A percentile compares a stretch with the other conserved stretches of the same genome.
Conservation (phyloP, 2,888 invertebrate genomes). For the Diloba caeruleocephala region DNA sequence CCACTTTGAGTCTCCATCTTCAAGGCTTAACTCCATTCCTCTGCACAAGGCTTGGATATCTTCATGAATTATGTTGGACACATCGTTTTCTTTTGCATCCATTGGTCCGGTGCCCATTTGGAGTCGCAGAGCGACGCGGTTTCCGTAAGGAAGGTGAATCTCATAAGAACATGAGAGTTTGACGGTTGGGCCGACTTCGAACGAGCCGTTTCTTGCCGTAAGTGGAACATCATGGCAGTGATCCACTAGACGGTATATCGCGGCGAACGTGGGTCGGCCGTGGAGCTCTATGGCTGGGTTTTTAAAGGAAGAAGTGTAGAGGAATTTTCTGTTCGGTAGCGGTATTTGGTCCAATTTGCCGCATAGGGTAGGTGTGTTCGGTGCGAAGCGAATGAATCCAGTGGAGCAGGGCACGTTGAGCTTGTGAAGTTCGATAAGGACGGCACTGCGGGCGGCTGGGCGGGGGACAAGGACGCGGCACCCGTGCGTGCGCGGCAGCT, state of each 20-base stretch:
- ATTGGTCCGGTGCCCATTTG: slow-evolving; percentile 87
- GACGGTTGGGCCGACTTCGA: slow-evolving; percentile 90
- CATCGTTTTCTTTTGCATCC: slow-evolving; percentile 70
- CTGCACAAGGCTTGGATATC: slow-evolving; percentile 81
- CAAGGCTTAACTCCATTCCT: slow-evolving; percentile 88
- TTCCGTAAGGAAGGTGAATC: slow-evolving; percentile 92
- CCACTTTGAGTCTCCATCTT: slow-evolving; percentile 90
- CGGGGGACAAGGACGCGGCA: slow-evolving; percentile 89
- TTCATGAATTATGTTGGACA: slow-evolving; percentile 76
- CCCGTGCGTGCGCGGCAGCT: slow-evolving; percentile 85
- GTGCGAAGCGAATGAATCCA: slow-evolving; percentile 89
- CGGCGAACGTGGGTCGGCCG: slow-evolving; percentile 91
- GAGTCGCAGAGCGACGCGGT: slow-evolving; percentile 90
- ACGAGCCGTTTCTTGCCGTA: slow-evolving; percentile 90
- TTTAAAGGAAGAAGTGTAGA: slow-evolving; percentile 88
- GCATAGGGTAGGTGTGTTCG: slow-evolving; percentile 88
- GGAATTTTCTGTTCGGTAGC: slow-evolving; percentile 85
- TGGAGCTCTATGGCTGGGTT: slow-evolving; percentile 88
- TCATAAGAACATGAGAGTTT: slow-evolving; percentile 91
- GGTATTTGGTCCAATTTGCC: slow-evolving; percentile 92
- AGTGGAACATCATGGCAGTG: slow-evolving; percentile 92
- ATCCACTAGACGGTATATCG: slow-evolving; percentile 91
- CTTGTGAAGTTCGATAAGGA: slow-evolving; percentile 91
- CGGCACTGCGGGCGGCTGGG: slow-evolving; percentile 82
- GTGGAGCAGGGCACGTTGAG: slow-evolving; percentile 92